phyloP scores from a whole-genome alignment of 2,113 vertebrate species.

The Hiodon alosoides region DNA sequence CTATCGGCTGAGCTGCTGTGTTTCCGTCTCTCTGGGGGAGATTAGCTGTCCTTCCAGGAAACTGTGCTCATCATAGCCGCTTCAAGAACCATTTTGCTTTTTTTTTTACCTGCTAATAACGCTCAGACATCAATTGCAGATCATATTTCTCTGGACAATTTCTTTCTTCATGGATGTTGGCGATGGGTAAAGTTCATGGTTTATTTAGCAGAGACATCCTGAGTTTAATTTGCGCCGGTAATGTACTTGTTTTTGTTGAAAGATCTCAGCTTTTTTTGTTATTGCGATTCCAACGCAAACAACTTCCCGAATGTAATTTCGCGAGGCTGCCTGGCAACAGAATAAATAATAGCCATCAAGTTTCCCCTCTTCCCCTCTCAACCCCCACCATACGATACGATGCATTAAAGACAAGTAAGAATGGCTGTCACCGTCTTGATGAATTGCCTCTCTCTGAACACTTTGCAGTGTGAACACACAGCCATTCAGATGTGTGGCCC shows the following conservation, averaged over 20 bases:
- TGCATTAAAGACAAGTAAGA: neutral
- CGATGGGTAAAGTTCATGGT: constrained; percentile 11
- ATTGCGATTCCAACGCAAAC: constrained; percentile 18
- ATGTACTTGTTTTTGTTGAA: constrained; percentile 13
- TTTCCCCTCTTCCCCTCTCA: constrained; percentile 18
- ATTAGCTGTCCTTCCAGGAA: too few relatives aligned
- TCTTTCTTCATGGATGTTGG: neutral
- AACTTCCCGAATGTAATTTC: constrained; percentile 33
- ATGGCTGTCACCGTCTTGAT: constrained; percentile 9
- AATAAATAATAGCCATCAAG: constrained; percentile 36
- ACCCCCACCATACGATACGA: constrained; percentile 31
- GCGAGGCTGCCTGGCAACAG: constrained; percentile 57
- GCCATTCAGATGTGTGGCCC: neutral
- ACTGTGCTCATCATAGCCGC: too few relatives aligned
- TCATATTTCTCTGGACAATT: neutral
- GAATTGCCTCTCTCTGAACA: neutral
- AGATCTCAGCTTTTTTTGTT: neutral
- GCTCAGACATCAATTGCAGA: neutral
- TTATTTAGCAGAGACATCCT: constrained; percentile 7
- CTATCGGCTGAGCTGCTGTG: too few relatives aligned
- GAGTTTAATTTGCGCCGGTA: constrained; percentile 6
- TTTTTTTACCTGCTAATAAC: neutral
- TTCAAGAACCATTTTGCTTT: neutral
- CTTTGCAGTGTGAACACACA: too few relatives aligned
- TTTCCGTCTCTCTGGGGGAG: too few relatives aligned